Conservation (phyloP, 2,888 invertebrate genomes). For the Orthosia gracilis region DNA sequence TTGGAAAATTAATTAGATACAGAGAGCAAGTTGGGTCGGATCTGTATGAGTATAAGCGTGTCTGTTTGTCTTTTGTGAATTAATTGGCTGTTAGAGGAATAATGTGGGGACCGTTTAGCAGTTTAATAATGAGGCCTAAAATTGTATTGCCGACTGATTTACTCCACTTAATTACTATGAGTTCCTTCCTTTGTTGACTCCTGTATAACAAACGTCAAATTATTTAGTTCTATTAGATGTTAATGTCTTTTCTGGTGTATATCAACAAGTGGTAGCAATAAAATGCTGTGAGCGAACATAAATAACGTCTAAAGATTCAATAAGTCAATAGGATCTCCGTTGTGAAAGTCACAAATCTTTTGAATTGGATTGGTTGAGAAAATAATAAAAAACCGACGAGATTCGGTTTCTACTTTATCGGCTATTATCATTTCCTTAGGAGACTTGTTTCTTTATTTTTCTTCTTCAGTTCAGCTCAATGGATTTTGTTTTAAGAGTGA, state of each 20-base stretch:
- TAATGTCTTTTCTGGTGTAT: slow-evolving; percentile 20
- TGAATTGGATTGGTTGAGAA: slow-evolving; percentile 24
- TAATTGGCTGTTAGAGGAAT: slow-evolving; percentile 52
- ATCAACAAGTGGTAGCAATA: slow-evolving; percentile 52
- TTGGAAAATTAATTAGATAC: slow-evolving; percentile 66
- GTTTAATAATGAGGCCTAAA: slow-evolving; percentile 20
- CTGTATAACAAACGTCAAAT: neutral
- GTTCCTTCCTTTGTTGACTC: neutral
- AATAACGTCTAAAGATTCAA: slow-evolving; percentile 50
- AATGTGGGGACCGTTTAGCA: slow-evolving; percentile 34
- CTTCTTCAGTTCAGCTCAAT: neutral
- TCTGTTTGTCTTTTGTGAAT: slow-evolving; percentile 56
- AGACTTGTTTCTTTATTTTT: neutral
- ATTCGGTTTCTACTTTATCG: slow-evolving; percentile 2
- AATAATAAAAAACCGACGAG: slow-evolving; percentile 28
- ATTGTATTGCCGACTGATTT: neutral
- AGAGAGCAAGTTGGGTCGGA: slow-evolving; percentile 45
- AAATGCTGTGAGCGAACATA: slow-evolving; percentile 30
- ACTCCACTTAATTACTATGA: neutral
- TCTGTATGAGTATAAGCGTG: slow-evolving; percentile 46
- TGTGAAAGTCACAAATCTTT: slow-evolving; percentile 52
- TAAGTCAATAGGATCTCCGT: slow-evolving; percentile 35
- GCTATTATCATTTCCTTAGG: slow-evolving; percentile 14
- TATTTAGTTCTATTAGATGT: slow-evolving; percentile 6
- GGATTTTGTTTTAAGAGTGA: neutral